Evolutionary conservation across 2,888 invertebrate species (phyloP), one percentile per base, ranked within the genome.

Genomic region (Augochlorella aurata): DNA sequence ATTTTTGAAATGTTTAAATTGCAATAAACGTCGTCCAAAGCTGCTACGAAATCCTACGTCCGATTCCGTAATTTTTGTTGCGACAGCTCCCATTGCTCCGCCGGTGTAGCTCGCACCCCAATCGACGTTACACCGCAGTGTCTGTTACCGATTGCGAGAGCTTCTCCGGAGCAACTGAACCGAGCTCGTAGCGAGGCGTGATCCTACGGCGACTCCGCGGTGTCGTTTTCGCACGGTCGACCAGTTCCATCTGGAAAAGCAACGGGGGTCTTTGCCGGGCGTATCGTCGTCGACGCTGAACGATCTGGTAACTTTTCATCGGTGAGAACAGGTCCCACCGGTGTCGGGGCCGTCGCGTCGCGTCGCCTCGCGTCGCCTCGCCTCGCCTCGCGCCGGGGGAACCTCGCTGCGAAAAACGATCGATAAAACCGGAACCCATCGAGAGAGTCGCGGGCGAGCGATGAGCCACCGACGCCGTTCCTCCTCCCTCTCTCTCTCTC

Each of bases 281-380:
- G 79, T 79, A 79, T 79, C 83, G 78, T 82, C 68, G 79, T 61
- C 49, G 68, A 65, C 72, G 75, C 74, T 78, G 70, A 80, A 84
- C 85, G 77, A 85, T 82, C 87, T 72, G 84, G 79, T 87, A 85
- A 87, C 84, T 87, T 87, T 87, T 87, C 87, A 87, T 84, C 85
- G 80, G 74, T 82, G 82, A 68, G 79, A 87, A 87, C 87, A 85
- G 85, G 87, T 87, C 87, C 77, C 85, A 79, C 87, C 81, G 82
- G 86, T 85, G 71, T 67, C 38, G 38, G 5, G 38, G 4, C 38
- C 38, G 38, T 38, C 29, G 29, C 29, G 2, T 29, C 29, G 29
- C 29, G 2, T 29, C 38, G 38, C 38, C 38, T 38, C 38, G 38
- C 38, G 38, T 38, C 38, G 38, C 7, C 38, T 38, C 38, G 38